Evolutionary conservation across 2,797 vertebrate genomes (phyloP), one percentile per base, ranked within the genome.

Genomic region (Gobio occitaniae): DNA sequence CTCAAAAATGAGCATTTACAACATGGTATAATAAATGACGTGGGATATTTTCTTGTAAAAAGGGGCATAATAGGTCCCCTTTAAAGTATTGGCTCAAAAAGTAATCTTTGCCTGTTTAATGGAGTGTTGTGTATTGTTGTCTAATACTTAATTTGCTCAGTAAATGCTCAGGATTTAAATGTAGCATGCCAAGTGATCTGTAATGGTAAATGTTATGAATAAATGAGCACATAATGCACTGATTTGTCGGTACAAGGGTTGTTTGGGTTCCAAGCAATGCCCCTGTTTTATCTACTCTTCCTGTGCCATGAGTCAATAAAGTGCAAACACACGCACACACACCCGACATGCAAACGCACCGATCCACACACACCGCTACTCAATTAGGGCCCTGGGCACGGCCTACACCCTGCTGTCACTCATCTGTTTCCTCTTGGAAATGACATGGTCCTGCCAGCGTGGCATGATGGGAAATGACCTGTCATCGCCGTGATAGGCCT

Each of bases 381-480:
- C 87, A 88, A 88, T 88, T 80, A 86, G 82, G 86, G 68, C 59
- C 68, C 44, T 52, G 75, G 65, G 89, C 87, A 79, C 80, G 52
- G 86, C 90, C 93, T 93, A 83, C 86, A 87, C 87, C 93, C 93
- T 90, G 78, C 89, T 59, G 83, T 93, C 84, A 88, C 87, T 87
- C 91, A 93, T 93, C 93, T 93, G 89, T 94, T 92, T 91, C 87
- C 91, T 87, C 86, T 90, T 79, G 65, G 88, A 88, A 75, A 65
- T 59, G 65, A 76, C 88, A 89, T 87, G 81, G 86, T 90, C 89
- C 82, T 81, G 86, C 91, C 88, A 84, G 91, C 84, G 88, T 87
- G 89, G 91, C 90, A 92, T 91, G 89, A 94, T 94, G 92, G 94
- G 94, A 95, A 96, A 94, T 89, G 89, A 88, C 88, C 91, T 94